A percentile compares a stretch with the other conserved stretches of the same genome.
Evolutionary conservation across 1,140 invertebrate genomes (phyloP).

Genomic region (Solenopsis fugax): DNA sequence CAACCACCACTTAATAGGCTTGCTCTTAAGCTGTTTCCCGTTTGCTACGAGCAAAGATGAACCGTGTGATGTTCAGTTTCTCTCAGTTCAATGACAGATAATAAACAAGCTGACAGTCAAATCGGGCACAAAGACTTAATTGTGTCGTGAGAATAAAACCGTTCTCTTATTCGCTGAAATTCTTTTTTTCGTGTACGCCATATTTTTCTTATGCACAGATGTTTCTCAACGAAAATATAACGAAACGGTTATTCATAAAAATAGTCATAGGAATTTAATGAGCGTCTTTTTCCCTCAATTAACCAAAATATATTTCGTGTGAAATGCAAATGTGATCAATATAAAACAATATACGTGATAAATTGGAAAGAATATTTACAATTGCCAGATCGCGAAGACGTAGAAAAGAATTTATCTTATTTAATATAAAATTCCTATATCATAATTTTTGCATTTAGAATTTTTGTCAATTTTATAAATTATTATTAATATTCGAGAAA

Average conservation of each 20-base stretch:
- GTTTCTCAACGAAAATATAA: not conserved
- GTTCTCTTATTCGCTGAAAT: not conserved
- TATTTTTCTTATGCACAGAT: not conserved
- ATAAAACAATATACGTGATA: not conserved
- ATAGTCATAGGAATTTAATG: not conserved
- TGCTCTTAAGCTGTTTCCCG: constrained; percentile 22
- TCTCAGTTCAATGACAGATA: constrained; percentile 31
- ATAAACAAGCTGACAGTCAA: constrained; percentile 26
- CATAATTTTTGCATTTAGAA: not conserved
- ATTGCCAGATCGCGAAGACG: not conserved
- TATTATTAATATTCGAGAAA: too few species aligned
- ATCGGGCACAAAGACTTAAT: not conserved
- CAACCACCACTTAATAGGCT: constrained; percentile 47
- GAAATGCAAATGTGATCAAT: not conserved
- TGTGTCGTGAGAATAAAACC: constrained; percentile 34
- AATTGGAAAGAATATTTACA: constrained; percentile 1
- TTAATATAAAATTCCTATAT: not conserved
- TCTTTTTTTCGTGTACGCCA: not conserved
- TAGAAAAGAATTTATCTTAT: not conserved
- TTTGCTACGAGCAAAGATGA: not conserved
- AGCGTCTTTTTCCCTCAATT: not conserved
- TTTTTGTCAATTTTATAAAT: not conserved
- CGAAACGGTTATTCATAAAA: not conserved
- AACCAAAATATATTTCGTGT: not conserved
- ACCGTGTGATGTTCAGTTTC: not conserved